These are phyloP conservation scores for Nycteola revayana DNA, from an alignment of 2,888 invertebrate species.

Conservation along the genomic window DNA sequence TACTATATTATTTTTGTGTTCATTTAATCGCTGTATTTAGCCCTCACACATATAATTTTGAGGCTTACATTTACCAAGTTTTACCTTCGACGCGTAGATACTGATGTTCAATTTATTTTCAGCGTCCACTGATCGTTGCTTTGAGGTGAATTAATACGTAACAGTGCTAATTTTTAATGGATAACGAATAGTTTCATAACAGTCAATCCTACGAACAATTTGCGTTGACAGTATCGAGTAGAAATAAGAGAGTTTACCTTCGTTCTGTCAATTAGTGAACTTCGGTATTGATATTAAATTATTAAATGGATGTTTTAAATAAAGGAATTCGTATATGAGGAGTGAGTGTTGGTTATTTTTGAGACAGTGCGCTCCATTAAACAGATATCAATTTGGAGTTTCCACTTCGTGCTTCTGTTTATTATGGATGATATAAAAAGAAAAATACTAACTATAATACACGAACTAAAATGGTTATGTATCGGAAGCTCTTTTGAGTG, in stretches of 20 bases:
- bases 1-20: no score
- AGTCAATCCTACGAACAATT: slow-evolving; percentile 34
- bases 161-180: slow-evolving; percentile 56
- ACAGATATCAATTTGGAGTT: no score
- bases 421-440: no score
- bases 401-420: no score
- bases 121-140: slow-evolving; percentile 39
- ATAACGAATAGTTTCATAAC: slow-evolving; percentile 37
- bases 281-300: slow-evolving; percentile 30
- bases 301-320: slow-evolving; percentile 26
- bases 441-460: no score
- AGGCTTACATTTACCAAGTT: slow-evolving; percentile 30
- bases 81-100: slow-evolving; percentile 21
- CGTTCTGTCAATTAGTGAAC: slow-evolving; percentile 38
- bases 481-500: no score
- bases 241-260: slow-evolving; percentile 31
- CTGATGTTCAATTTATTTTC: slow-evolving; percentile 52
- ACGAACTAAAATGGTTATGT: no score
- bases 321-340: not conserved
- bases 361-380: no score
- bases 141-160: slow-evolving; percentile 57
- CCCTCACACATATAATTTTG: no score
- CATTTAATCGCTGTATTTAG: no score
- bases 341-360: no score
- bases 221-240: slow-evolving; percentile 35